Percentiles rank a stretch among this genome's conserved stretches.
Evolutionary conservation across 2,888 invertebrate species (phyloP).

Genomic region (Cylindroiulus punctatus): DNA sequence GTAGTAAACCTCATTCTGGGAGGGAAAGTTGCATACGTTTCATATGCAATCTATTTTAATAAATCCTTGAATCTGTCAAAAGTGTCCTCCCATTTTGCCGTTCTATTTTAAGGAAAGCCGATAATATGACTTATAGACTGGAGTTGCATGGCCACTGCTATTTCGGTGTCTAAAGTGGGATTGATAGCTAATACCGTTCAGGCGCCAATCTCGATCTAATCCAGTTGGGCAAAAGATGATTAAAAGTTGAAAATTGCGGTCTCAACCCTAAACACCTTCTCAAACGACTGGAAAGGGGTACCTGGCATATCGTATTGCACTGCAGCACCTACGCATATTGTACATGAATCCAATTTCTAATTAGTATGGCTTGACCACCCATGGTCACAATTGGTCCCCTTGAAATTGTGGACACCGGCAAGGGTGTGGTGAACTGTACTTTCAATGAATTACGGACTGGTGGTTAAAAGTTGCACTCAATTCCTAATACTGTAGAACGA

Average conservation of each 20-base stretch:
- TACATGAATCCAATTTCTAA: constrained; percentile 1
- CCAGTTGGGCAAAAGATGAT: not conserved
- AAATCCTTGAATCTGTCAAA: constrained; percentile 45
- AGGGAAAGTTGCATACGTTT: constrained; percentile 17
- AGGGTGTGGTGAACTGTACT: too few relatives aligned
- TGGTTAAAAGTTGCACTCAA: too few relatives aligned
- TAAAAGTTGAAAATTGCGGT: constrained; percentile 29
- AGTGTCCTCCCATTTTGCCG: constrained; percentile 41
- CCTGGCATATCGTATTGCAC: constrained; percentile 29
- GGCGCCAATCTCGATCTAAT: constrained; percentile 20
- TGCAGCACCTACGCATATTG: not conserved
- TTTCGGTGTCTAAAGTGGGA: not conserved
- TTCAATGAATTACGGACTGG: too few relatives aligned
- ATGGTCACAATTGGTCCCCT: not conserved
- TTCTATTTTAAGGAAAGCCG: not conserved
- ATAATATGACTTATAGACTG: constrained; percentile 28
- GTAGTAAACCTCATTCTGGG: constrained; percentile 8
- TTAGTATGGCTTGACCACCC: constrained; percentile 1
- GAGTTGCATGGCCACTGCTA: constrained; percentile 34
- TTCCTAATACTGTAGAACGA: too few relatives aligned
- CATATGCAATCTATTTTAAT: constrained; percentile 27
- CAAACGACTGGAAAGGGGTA: not conserved
- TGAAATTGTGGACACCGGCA: too few relatives aligned
- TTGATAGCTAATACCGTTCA: constrained; percentile 11
- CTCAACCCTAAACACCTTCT: constrained; percentile 35